Conservation (phyloP, 2,888 invertebrate genomes). For the Ormyrus labotus region DNA sequence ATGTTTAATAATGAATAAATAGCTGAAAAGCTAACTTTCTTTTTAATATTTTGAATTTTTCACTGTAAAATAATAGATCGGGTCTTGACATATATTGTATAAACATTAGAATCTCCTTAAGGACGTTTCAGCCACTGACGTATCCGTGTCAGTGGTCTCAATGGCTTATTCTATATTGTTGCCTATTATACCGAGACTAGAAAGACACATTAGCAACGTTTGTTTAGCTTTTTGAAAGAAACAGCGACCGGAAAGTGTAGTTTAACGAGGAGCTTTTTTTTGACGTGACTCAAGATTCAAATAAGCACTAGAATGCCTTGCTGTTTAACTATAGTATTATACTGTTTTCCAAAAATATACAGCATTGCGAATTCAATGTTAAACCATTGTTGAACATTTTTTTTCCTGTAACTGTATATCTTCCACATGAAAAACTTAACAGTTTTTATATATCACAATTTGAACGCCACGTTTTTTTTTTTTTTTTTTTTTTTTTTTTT, state of each 20-base stretch:
- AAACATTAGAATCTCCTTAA: constrained; percentile 24
- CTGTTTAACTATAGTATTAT: neutral
- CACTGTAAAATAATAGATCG: no score
- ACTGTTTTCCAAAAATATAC: neutral
- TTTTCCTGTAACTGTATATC: neutral
- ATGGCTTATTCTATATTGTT: constrained; percentile 21
- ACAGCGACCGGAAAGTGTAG: constrained; percentile 1
- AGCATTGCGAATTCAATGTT: constrained; percentile 8
- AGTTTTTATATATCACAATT: no score
- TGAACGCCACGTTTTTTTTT: no score
- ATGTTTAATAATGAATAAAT: no score
- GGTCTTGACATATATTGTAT: constrained; percentile 5
- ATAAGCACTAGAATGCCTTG: neutral
- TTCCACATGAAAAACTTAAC: neutral
- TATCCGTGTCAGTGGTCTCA: constrained; percentile 26
- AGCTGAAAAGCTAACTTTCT: no score
- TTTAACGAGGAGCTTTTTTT: constrained; percentile 22
- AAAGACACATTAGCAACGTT: constrained; percentile 3
- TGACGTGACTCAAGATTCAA: neutral
- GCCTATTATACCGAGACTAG: constrained; percentile 10
- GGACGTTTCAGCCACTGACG: constrained; percentile 5
- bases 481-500: no score
- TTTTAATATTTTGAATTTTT: no score
- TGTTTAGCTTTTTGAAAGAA: constrained; percentile 5
- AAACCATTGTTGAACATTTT: neutral